Percentiles rank a stretch among this genome's conserved stretches.
These are phyloP conservation scores for Gila orcuttii DNA, from an alignment of 2,113 vertebrate species.

Conservation along the genomic window DNA sequence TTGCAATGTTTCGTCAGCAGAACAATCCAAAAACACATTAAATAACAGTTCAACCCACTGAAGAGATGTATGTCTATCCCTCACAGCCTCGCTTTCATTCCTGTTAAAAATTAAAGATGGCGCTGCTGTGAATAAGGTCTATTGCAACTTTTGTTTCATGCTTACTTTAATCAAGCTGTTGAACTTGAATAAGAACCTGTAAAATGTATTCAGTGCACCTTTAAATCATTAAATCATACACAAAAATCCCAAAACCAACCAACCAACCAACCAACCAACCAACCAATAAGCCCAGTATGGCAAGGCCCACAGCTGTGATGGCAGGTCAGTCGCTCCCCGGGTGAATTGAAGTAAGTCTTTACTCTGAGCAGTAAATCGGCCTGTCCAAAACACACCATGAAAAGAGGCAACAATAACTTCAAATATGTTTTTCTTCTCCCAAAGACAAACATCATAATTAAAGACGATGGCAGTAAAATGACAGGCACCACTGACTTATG, in stretches of 20 bases:
- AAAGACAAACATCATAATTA: constrained; percentile 59
- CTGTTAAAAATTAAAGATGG: too few species aligned
- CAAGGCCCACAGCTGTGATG: constrained; percentile 44
- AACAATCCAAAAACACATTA: too few species aligned
- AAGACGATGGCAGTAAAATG: constrained; percentile 53
- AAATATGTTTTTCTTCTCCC: constrained; percentile 53
- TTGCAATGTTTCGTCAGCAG: too few species aligned
- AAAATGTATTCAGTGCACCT: neutral
- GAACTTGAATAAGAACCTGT: neutral
- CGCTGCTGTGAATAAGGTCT: too few species aligned
- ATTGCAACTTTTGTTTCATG: too few species aligned
- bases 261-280: neutral
- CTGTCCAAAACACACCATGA: constrained; percentile 45
- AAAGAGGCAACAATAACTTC: constrained; percentile 60
- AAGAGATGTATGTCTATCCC: too few species aligned
- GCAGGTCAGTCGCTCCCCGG: constrained; percentile 28
- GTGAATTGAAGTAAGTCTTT: constrained; percentile 25
- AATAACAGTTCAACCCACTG: too few species aligned
- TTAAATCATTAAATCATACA: neutral
- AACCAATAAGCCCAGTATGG: neutral
- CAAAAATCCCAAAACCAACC: neutral
- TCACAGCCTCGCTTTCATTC: too few species aligned
- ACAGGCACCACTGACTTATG: constrained; percentile 44
- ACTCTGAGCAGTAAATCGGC: neutral
- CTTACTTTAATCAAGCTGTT: neutral